These are phyloP conservation scores for Eilema depressum DNA, from an alignment of 2,888 invertebrate species.

Conservation along the genomic window DNA sequence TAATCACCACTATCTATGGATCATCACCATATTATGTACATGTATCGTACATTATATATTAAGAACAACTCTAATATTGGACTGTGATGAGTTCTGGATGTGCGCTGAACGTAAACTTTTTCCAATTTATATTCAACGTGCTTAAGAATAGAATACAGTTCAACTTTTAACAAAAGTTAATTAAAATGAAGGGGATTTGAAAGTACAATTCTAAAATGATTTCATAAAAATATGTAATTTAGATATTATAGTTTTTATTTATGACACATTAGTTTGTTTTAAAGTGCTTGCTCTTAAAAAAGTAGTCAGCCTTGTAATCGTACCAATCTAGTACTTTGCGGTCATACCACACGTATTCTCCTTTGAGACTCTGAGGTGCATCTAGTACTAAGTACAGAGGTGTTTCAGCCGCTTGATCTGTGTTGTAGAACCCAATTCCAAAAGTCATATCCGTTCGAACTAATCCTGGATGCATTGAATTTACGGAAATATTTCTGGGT, in stretches of 20 bases:
- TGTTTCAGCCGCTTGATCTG: conserved; percentile 86
- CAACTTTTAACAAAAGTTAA: background rate
- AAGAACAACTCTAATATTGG: too few relatives aligned
- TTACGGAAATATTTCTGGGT: conserved; percentile 86
- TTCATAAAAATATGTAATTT: background rate
- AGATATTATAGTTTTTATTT: background rate
- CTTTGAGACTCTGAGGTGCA: conserved; percentile 85
- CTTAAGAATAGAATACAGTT: too few relatives aligned
- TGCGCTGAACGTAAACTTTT: too few relatives aligned
- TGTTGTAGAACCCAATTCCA: conserved; percentile 85
- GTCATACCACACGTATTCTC: conserved; percentile 89
- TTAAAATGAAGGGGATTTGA: background rate
- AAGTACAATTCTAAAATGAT: background rate
- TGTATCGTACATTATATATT: too few relatives aligned
- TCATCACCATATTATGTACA: too few relatives aligned
- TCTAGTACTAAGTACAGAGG: conserved; percentile 84
- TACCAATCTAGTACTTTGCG: conserved; percentile 87
- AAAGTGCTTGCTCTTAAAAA: background rate
- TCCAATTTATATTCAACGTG: too few relatives aligned
- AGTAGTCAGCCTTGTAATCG: conserved; percentile 64
- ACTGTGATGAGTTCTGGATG: too few relatives aligned
- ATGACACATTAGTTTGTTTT: background rate
- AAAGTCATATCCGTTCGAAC: conserved; percentile 92
- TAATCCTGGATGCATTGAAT: conserved; percentile 91
- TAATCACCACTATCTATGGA: too few relatives aligned